Evolutionary conservation across 2,113 vertebrate species (phyloP).

Genomic region (Helogale parvula): DNA sequence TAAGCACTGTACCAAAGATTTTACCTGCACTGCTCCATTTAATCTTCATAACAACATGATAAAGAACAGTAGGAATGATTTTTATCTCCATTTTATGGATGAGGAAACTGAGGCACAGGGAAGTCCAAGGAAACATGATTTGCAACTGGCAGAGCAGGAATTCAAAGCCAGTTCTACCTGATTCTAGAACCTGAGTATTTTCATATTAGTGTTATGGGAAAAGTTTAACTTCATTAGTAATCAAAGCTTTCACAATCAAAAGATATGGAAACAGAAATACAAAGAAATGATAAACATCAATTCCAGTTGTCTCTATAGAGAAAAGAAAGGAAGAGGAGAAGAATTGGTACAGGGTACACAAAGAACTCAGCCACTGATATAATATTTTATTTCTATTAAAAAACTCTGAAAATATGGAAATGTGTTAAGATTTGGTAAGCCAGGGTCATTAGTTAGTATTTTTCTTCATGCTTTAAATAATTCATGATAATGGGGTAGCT

Average conservation of each 20-base stretch:
- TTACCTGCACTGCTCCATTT: neutral
- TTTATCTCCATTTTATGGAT: neutral
- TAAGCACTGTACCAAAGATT: neutral
- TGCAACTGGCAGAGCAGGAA: neutral
- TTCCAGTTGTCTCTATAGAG: neutral
- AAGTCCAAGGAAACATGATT: neutral
- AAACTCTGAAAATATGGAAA: neutral
- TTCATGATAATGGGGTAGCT: neutral
- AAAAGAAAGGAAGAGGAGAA: neutral
- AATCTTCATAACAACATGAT: neutral
- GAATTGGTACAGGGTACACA: neutral
- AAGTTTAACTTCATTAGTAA: neutral
- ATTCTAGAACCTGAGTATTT: neutral
- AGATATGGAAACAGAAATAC: neutral
- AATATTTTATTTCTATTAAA: conserved; percentile 12
- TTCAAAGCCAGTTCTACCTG: neutral
- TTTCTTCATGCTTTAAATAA: conserved; percentile 33
- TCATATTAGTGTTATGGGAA: neutral
- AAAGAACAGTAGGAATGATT: neutral
- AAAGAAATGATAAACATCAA: neutral
- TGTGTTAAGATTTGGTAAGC: neutral
- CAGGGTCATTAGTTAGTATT: neutral
- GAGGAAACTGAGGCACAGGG: neutral
- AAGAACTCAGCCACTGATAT: neutral
- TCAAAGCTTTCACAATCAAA: neutral